These are phyloP conservation scores for Zhuqinia jingwanae DNA, from an alignment of 2,888 invertebrate species.

Conservation along the genomic window DNA sequence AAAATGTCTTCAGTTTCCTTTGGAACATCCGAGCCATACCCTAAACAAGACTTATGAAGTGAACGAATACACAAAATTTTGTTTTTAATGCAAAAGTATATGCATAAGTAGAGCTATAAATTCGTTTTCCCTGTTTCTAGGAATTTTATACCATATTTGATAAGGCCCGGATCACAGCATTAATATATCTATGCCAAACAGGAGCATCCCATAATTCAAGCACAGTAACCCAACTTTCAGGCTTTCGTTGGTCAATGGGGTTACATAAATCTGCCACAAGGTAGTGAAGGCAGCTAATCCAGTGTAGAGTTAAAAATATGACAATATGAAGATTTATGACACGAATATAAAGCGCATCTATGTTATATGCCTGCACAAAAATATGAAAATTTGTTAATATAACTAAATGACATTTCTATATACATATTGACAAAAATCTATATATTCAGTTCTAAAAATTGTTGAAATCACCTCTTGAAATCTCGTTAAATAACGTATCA, in stretches of 20 bases:
- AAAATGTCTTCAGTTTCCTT: constrained; percentile 70
- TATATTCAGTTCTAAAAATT: too few species aligned
- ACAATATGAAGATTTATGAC: constrained; percentile 71
- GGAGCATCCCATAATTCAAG: constrained; percentile 68
- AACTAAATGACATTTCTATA: too few species aligned
- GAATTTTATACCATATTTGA: constrained; percentile 74
- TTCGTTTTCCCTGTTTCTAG: too few species aligned
- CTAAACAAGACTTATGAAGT: constrained; percentile 62
- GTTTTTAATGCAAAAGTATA: too few species aligned
- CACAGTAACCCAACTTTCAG: constrained; percentile 67
- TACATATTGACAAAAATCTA: too few species aligned
- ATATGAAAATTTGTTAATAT: too few species aligned
- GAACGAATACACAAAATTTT: neutral
- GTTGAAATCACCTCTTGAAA: constrained; percentile 65
- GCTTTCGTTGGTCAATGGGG: neutral
- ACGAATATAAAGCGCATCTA: constrained; percentile 65
- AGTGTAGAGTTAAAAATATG: constrained; percentile 71
- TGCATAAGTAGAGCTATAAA: too few species aligned
- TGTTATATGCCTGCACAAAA: constrained; percentile 56
- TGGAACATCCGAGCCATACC: constrained; percentile 74
- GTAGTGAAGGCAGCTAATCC: constrained; percentile 75
- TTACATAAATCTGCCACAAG: constrained; percentile 70
- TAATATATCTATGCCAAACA: constrained; percentile 64
- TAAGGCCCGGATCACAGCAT: constrained; percentile 70
- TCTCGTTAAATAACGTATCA: constrained; percentile 69